phyloP scores from a whole-genome alignment of 2,797 vertebrate genomes.

The Poecilia velifera region DNA sequence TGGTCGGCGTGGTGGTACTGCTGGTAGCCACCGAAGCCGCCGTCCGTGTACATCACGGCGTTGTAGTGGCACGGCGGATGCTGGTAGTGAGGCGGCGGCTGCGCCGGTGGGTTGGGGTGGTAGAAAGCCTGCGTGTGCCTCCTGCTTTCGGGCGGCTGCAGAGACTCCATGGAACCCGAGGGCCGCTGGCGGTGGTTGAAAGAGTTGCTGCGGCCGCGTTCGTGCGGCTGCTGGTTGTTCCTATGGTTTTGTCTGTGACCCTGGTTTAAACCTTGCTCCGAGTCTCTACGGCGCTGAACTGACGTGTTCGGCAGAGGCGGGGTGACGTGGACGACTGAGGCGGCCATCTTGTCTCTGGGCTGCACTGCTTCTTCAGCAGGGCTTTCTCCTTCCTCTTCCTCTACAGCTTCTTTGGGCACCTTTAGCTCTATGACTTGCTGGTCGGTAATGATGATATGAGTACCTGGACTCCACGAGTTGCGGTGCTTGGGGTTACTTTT shows the following conservation, averaged over 20 bases:
- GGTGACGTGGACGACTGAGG: conserved; percentile 75
- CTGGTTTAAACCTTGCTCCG: conserved; percentile 78
- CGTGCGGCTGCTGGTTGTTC: conserved; percentile 69
- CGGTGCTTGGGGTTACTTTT: conserved; percentile 96
- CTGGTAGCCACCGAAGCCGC: conserved; percentile 60
- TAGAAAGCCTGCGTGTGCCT: conserved; percentile 83
- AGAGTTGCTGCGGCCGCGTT: conserved; percentile 93
- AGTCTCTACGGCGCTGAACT: conserved; percentile 76
- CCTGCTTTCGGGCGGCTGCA: conserved; percentile 75
- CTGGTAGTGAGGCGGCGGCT: conserved; percentile 75
- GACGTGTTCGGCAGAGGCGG: conserved; percentile 66
- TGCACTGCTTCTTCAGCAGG: conserved; percentile 57
- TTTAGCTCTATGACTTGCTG: conserved; percentile 94
- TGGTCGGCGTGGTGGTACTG: conserved; percentile 82
- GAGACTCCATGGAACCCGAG: conserved; percentile 76
- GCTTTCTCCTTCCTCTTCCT: conserved; percentile 77
- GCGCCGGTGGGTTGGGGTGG: conserved; percentile 77
- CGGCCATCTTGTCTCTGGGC: conserved; percentile 73
- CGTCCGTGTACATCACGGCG: conserved; percentile 61
- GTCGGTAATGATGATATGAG: conserved; percentile 97
- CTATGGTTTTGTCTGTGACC: conserved; percentile 84
- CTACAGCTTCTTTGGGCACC: conserved; percentile 90
- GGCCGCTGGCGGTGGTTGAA: conserved; percentile 86
- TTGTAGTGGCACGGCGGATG: conserved; percentile 84
- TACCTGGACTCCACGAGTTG: conserved; percentile 98